phyloP scores from a whole-genome alignment of 1,140 invertebrate genomes.

The Cylas formicarius region DNA sequence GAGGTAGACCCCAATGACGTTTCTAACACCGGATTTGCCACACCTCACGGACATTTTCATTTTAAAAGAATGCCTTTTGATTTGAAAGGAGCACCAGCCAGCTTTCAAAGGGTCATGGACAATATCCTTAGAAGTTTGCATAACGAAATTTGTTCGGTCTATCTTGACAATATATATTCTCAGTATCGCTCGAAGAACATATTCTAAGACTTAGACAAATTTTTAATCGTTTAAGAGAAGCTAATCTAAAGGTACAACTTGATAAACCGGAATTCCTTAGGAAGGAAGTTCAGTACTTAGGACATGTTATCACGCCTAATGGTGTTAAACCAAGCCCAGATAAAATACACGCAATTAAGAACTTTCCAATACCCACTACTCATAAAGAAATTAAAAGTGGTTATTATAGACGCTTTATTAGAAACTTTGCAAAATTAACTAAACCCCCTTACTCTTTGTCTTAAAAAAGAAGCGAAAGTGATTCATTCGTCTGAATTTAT shows the following conservation, averaged over 20 bases:
- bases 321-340: constrained; percentile 26
- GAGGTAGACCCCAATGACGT: constrained; percentile 4
- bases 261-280: constrained; percentile 32
- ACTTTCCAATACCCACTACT: constrained; percentile 25
- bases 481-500: too few species aligned
- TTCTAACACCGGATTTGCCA: constrained; percentile 3
- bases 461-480: too few species aligned
- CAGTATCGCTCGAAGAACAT: constrained; percentile 1
- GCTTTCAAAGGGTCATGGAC: constrained; percentile 18
- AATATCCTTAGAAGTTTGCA: constrained; percentile 14
- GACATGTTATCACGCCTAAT: constrained; percentile 34
- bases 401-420: constrained; percentile 30
- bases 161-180: constrained; percentile 12
- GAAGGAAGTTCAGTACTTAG: constrained; percentile 42
- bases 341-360: constrained; percentile 24
- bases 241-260: constrained; percentile 15
- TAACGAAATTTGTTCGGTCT: constrained; percentile 15
- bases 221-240: constrained; percentile 11
- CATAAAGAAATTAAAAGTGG: constrained; percentile 28
- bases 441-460: constrained; percentile 30
- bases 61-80: constrained; percentile 12
- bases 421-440: constrained; percentile 26
- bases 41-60: constrained; percentile 8
- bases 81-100: constrained; percentile 9
- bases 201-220: neutral